Evolutionary conservation across 2,113 vertebrate genomes (phyloP).

Genomic region (Catharus bicknelli): DNA sequence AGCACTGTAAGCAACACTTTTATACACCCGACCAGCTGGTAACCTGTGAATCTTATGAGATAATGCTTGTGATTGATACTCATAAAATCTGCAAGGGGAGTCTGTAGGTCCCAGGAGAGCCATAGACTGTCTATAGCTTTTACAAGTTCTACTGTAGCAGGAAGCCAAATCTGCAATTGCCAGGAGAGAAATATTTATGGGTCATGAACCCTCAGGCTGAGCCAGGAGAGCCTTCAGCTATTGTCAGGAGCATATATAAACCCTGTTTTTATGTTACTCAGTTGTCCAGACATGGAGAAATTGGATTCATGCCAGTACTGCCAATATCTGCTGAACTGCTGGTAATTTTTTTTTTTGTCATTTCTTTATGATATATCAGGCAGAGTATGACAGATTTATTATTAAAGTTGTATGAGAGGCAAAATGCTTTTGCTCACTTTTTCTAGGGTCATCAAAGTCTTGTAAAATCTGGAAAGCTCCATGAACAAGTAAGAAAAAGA

Average conservation of each 20-base stretch:
- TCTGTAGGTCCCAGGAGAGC: neutral
- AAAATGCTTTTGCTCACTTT: conserved; percentile 2
- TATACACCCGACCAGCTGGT: conserved; percentile 14
- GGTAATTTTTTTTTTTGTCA: neutral
- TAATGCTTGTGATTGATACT: conserved; percentile 16
- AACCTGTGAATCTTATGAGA: conserved; percentile 13
- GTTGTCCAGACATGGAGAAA: neutral
- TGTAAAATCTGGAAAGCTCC: neutral
- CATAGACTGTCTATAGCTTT: conserved; percentile 32
- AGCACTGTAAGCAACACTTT: neutral
- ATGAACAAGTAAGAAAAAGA: neutral
- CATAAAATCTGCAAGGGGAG: conserved; percentile 31
- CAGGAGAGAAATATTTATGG: conserved; percentile 53
- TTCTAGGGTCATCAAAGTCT: neutral
- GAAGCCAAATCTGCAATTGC: conserved; percentile 26
- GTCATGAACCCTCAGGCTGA: conserved; percentile 52
- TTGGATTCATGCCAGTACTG: neutral
- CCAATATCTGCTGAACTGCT: neutral
- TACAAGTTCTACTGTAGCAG: conserved; percentile 30
- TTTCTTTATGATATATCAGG: neutral
- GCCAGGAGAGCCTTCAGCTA: conserved; percentile 43
- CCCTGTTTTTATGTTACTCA: conserved; percentile 13
- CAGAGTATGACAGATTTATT: conserved; percentile 7
- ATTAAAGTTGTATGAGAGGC: neutral
- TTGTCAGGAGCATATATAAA: conserved; percentile 39